Evolutionary conservation across 35 echinoderm and acorn worm genomes (phyloP), one percentile per base, ranked within the genome.

Genomic region (Ptychodera flava): DNA sequence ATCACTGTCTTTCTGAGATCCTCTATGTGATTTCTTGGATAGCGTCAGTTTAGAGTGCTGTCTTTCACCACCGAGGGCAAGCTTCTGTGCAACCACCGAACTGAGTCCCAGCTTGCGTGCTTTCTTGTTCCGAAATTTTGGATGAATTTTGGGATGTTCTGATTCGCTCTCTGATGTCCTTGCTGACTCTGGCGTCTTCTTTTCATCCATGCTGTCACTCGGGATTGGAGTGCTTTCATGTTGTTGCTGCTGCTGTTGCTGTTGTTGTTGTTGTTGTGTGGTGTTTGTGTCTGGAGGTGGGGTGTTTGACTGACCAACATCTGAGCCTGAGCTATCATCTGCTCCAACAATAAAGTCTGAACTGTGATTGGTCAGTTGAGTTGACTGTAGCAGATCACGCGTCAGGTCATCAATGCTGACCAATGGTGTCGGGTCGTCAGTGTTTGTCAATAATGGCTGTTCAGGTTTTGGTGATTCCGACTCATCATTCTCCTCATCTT

Each of bases 111-210:
- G 33, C 79, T 93, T 97, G 16, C 91, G 89, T 12, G 84, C 84
- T 85, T 89, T 93, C 83, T 93, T 93, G 79, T 91, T 36, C 45
- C 92, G 86, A 37, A 82, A 95, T 84, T 91, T 91, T 0, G 93
- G 93, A 33, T 95, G 93, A 83, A 95, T 89, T 14, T 64, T 64
- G 6, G 45, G 45, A 64, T 64, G 45, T 64, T 64, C 45, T 12
- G 45, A 64, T 64, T 64, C 45, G 22, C 45, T 64, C 22, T 64
- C 45, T 64, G 45, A 64, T 64, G 45, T 64, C 22, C 45, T 64
- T 6, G 45, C 45, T 64, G 45, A 64, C 45, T 64, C 45, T 12
- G 45, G 45, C 22, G 45, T 64, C 45, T 64, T 64, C 45, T 64
- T 64, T 64, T 64, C 45, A 64, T 64, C 45, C 45, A 64, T 64